A percentile compares a stretch with the other conserved stretches of the same genome.
These are phyloP conservation scores for Lagorchestes hirsutus DNA, from an alignment of 2,797 vertebrate species.

Conservation along the genomic window DNA sequence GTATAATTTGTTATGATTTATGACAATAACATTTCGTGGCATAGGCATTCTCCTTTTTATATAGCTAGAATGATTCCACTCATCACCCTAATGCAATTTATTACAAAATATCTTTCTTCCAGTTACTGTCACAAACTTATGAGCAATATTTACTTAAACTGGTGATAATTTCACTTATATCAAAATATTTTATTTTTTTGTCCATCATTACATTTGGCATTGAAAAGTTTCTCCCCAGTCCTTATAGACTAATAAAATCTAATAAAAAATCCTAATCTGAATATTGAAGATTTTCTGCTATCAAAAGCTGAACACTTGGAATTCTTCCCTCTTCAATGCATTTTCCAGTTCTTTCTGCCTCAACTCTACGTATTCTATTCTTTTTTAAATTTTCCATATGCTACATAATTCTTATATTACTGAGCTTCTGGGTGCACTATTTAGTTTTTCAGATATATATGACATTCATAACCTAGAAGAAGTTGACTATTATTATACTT, in stretches of 20 bases:
- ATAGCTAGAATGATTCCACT: conserved; percentile 63
- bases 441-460: background rate
- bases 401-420: background rate
- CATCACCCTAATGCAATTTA: conserved; percentile 48
- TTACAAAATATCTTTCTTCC: conserved; percentile 41
- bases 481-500: background rate
- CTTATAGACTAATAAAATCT: too few species aligned
- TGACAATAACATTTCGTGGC: conserved; percentile 66
- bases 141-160: conserved; percentile 43
- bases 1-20: conserved; percentile 69
- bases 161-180: conserved; percentile 33
- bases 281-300: background rate
- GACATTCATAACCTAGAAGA: background rate
- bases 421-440: background rate
- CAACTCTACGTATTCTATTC: background rate
- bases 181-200: conserved; percentile 31
- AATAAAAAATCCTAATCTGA: conserved; percentile 24
- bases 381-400: background rate
- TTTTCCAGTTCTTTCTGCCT: background rate
- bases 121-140: conserved; percentile 33
- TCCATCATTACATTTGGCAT: background rate
- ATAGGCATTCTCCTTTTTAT: conserved; percentile 62
- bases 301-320: background rate
- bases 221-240: background rate
- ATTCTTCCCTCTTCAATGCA: background rate